Evolutionary conservation across 2,888 invertebrate species (phyloP).

Genomic region (Lasioglossum villosulum): DNA sequence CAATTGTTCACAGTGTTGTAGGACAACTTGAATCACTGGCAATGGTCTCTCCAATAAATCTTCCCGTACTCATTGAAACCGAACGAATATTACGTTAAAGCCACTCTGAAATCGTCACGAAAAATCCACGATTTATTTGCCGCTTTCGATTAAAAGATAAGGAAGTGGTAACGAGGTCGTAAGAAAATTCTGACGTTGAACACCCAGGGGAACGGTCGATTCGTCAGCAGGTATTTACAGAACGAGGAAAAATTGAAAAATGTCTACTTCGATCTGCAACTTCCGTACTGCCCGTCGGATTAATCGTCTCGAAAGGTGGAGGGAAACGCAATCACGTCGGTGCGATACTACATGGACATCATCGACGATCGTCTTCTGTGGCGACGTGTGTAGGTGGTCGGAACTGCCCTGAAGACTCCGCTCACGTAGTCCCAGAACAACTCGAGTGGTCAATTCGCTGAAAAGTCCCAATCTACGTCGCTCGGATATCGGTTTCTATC

Average conservation of each 20-base stretch:
- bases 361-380: not conserved
- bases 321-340: not conserved
- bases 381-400: conserved; percentile 9
- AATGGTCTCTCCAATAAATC: not conserved
- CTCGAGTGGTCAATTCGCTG: conserved; percentile 58
- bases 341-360: not conserved
- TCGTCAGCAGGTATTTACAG: conserved; percentile 8
- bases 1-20: too few relatives aligned
- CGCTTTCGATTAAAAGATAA: not conserved
- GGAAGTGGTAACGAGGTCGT: not conserved
- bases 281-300: not conserved
- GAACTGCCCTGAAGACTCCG: conserved; percentile 33
- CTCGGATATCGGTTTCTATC: conserved; percentile 54
- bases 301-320: not conserved
- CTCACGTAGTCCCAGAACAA: conserved; percentile 53
- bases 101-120: not conserved
- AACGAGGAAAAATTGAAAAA: not conserved
- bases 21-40: not conserved
- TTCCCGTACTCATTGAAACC: not conserved
- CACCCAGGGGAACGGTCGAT: not conserved
- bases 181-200: not conserved
- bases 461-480: conserved; percentile 44
- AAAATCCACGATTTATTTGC: not conserved
- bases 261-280: not conserved
- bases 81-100: not conserved